Evolutionary conservation across 1,140 invertebrate genomes (phyloP).

Genomic region (Tetranychus cinnabarinus): DNA sequence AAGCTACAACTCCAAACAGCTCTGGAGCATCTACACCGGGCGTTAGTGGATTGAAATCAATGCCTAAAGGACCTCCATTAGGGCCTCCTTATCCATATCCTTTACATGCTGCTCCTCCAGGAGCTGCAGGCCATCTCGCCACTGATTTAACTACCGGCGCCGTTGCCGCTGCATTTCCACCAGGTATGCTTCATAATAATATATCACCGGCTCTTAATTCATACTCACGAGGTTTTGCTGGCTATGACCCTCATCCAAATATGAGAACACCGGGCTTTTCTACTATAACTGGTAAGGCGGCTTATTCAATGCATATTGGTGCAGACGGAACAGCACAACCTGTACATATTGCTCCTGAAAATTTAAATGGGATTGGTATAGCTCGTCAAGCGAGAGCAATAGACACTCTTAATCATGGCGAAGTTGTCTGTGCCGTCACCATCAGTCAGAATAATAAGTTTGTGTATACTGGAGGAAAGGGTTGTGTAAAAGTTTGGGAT

Average conservation of each 20-base stretch:
- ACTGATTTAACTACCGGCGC: constrained; percentile 15
- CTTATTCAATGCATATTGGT: constrained; percentile 77
- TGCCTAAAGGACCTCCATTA: neutral
- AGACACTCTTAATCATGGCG: constrained; percentile 75
- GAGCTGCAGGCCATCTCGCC: constrained; percentile 10
- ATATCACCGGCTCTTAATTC: constrained; percentile 20
- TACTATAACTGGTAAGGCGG: constrained; percentile 16
- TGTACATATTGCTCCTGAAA: constrained; percentile 80
- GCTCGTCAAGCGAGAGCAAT: constrained; percentile 70
- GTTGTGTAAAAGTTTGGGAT: constrained; percentile 76
- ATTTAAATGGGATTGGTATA: constrained; percentile 50
- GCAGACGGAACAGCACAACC: constrained; percentile 59
- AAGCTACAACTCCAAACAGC: constrained; percentile 12
- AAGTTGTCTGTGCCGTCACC: constrained; percentile 73
- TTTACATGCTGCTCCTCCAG: constrained; percentile 6
- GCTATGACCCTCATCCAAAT: constrained; percentile 46
- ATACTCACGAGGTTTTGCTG: constrained; percentile 18
- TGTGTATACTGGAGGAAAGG: constrained; percentile 89
- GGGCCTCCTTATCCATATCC: constrained; percentile 15
- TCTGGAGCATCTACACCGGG: neutral
- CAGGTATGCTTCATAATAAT: constrained; percentile 19
- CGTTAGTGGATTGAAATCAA: neutral
- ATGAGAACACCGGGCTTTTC: constrained; percentile 43
- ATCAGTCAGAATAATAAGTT: constrained; percentile 66
- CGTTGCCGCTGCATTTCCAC: constrained; percentile 14